phyloP scores from a whole-genome alignment of 2,113 vertebrate species.

The Boulengeromyrus knoepffleri region DNA sequence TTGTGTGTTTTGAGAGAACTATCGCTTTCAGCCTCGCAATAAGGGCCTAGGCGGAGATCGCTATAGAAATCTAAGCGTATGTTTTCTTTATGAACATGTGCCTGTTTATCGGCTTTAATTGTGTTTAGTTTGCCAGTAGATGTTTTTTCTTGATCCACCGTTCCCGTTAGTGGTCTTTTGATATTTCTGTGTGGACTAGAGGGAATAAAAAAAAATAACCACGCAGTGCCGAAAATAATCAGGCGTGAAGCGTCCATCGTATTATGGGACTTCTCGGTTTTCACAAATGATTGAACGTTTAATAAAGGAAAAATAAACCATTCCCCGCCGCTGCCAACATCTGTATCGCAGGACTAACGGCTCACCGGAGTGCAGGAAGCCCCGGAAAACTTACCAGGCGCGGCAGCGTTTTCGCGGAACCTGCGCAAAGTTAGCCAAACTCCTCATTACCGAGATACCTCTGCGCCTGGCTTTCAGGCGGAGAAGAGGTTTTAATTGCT shows the following conservation, averaged over 20 bases:
- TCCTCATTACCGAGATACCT: slow-evolving; percentile 82
- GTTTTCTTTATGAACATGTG: background rate
- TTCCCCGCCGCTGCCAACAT: slow-evolving; percentile 77
- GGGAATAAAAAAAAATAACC: background rate
- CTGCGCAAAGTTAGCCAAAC: slow-evolving; percentile 81
- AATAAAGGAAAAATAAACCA: slow-evolving; percentile 26
- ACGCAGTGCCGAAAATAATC: background rate
- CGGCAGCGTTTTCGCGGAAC: slow-evolving; percentile 64
- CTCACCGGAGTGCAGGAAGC: slow-evolving; percentile 83
- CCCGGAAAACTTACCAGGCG: slow-evolving; percentile 79
- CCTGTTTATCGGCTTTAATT: background rate
- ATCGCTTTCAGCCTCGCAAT: background rate
- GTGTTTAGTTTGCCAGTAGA: background rate
- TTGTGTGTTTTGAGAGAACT: background rate
- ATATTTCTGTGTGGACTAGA: background rate
- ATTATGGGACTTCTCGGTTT: slow-evolving; percentile 18
- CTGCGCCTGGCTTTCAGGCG: slow-evolving; percentile 80
- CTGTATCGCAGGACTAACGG: slow-evolving; percentile 96
- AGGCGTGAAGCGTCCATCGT: background rate
- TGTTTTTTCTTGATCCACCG: background rate
- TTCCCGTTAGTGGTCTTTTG: background rate
- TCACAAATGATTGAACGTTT: slow-evolving; percentile 19
- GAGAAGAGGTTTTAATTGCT: slow-evolving; percentile 85
- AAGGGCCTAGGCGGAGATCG: background rate
- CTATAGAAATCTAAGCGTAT: background rate